Base-by-base conservation (phyloP, 2,797 vertebrate species). In the Pyrocephalus nanus region DNA sequence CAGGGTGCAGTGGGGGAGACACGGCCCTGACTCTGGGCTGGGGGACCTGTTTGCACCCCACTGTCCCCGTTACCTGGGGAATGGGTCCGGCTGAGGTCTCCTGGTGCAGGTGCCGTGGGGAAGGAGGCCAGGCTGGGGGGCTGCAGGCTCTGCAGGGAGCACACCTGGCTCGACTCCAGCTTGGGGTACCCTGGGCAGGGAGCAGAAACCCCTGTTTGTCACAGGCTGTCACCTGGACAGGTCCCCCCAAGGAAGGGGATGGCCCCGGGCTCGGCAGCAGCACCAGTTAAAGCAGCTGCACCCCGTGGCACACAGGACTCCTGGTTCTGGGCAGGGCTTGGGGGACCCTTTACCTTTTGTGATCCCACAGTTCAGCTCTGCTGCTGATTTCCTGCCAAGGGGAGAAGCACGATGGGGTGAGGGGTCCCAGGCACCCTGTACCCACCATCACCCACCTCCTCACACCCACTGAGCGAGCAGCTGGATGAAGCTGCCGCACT, bases 71-170 rank as follows among this genome's bases (percentile, higher is more conserved):
- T 96, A 99, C 99, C 98, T 93, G 98, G 98, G 0, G 97, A 98
- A 71, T 97, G 98, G 74, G 97, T 97, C 88, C 16, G 90, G 9
- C 97, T 97, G 11, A 98, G 96, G 73, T 97, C 97, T 32, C 97
- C 98, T 0, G 97, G 97, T 4, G 53, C 75, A 15, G 94, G 96
- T 40, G 96, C 94, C 30, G 96, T 93, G 43, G 98, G 98, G 94
- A 98, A 98, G 18, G 98, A 97, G 85, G 98, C 95, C 34, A 98
- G 96, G 42, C 97, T 74, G 4, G 97, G 75, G 53, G 96, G 95
- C 1, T 97, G 88, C 51, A 98, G 96, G 90, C 94, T 94, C 45
- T 86, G 89, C 51, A 95, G 80, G 84, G 90, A 94, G 79, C 95
- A 96, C 50, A 88, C 70, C 11, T 62, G 96, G 62, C 90, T 94